Conservation (phyloP, 1,140 invertebrate species). For the Megalonaias nervosa region DNA sequence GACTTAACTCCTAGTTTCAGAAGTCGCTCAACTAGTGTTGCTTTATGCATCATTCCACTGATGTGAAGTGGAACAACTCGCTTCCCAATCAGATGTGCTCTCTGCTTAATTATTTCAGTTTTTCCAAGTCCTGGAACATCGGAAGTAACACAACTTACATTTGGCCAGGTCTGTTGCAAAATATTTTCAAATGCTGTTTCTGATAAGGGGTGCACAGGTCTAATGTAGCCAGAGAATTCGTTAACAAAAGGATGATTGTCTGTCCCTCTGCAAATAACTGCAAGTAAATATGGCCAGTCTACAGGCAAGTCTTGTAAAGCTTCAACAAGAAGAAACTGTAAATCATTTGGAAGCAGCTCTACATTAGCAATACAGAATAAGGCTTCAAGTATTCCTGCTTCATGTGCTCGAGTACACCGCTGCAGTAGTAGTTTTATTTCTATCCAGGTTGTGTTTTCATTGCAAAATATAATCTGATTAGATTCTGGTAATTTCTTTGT, state of each 20-base stretch:
- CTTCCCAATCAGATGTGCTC: conserved; percentile 7
- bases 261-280: conserved; percentile 33
- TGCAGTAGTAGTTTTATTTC: conserved; percentile 40
- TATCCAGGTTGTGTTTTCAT: conserved; percentile 30
- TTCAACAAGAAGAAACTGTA: conserved; percentile 38
- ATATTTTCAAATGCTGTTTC: conserved; percentile 10
- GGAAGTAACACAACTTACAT: conserved; percentile 35
- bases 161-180: conserved; percentile 17
- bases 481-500: conserved; percentile 37
- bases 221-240: conserved; percentile 11
- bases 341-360: conserved; percentile 36
- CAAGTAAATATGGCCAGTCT: conserved; percentile 10
- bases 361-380: conserved; percentile 46
- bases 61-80: conserved; percentile 32
- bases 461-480: conserved; percentile 44
- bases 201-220: conserved; percentile 19
- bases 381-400: not conserved
- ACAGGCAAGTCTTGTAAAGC: conserved; percentile 6
- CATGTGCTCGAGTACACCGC: conserved; percentile 18
- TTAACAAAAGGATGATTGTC: conserved; percentile 34
- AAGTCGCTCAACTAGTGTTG: conserved; percentile 23
- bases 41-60: conserved; percentile 26
- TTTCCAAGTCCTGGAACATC: conserved; percentile 41
- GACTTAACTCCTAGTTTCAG: conserved; percentile 11
- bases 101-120: conserved; percentile 21